Base-by-base conservation (phyloP, 2,888 invertebrate species). In the Lochmaea capreae region DNA sequence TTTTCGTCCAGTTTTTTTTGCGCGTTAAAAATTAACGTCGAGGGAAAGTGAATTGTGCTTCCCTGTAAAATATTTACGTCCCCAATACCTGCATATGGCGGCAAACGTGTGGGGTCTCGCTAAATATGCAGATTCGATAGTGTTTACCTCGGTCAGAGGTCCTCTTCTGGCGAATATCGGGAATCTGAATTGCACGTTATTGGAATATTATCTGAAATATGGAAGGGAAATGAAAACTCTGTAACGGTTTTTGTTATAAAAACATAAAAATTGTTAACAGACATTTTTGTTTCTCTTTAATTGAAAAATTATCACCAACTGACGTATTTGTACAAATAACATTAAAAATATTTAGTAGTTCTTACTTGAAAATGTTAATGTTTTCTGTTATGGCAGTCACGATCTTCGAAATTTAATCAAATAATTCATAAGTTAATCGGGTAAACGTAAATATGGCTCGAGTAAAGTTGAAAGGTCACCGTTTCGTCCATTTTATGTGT, bases 51-150 rank as follows among this genome's bases (percentile, higher is more conserved):
- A 22, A 12, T 59, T 14, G 33, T 2, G 62, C 62, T 11, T 3
- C 62, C 62, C 62, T 62, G 62, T 62, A 62, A n/a, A 42, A 42
- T 39, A 62, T 62, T 43, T 42, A 18, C 62, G 11, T 43, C 43
- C 43, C 62, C 62, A 39, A 57, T 66, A 66, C 67, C 58, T 67
- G 67, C 67, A 67, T 67, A 67, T 67, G 67, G 58, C 58, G 67
- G 52, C 42, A 62, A 62, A 43, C 62, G 62, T 62, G 62, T 43
- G 62, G 58, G 67, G 67, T 67, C 42, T 57, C 42, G 39, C 16
- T 43, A 67, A 67, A 67, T 67, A 67, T 67, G 67, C 67, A 67
- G 33, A 67, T 67, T 57, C 67, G 43, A 67, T 52, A 67, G 57
- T 67, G 67, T 67, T 67, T 67, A 67, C 58, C 22, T 58, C 67